phyloP scores from a whole-genome alignment of 1,140 invertebrate genomes.

The Aleiodes sp. region DNA sequence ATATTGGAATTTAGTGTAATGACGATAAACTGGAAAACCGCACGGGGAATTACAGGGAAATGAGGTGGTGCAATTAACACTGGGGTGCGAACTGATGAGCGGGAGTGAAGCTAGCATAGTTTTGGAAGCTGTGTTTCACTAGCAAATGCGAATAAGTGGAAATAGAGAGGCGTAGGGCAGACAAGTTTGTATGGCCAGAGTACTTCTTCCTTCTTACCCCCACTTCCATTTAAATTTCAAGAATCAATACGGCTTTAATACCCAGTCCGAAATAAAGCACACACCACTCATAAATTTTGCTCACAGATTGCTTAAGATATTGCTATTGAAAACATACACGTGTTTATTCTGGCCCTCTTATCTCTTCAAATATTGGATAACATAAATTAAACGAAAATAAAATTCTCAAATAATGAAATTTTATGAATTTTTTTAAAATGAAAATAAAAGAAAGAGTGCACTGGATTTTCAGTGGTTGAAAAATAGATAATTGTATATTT shows the following conservation, averaged over 20 bases:
- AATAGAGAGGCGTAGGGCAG: neutral
- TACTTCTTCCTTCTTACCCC: constrained; percentile 29
- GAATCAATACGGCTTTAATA: too few species aligned
- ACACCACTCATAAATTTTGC: too few species aligned
- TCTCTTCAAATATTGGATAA: too few species aligned
- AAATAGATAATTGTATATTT: constrained; percentile 42
- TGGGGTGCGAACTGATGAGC: neutral
- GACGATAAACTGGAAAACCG: constrained; percentile 16
- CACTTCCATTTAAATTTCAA: constrained; percentile 5
- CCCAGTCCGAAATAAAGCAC: too few species aligned
- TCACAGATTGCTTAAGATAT: too few species aligned
- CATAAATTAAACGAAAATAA: too few species aligned
- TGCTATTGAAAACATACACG: too few species aligned
- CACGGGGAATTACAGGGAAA: constrained; percentile 16
- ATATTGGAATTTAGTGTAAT: constrained; percentile 14
- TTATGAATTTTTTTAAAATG: too few species aligned
- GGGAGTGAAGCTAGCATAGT: neutral
- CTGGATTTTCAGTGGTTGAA: constrained; percentile 30
- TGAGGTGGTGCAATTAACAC: constrained; percentile 29
- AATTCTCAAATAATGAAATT: too few species aligned
- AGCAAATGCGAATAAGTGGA: neutral
- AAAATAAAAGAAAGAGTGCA: too few species aligned
- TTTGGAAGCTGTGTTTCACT: neutral
- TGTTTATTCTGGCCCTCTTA: too few species aligned
- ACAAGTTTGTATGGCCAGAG: constrained; percentile 25